Percentiles rank a stretch among this genome's conserved stretches.
These are phyloP conservation scores for Dendropsophus ebraccatus DNA, from an alignment of 2,113 vertebrate species.

Conservation along the genomic window DNA sequence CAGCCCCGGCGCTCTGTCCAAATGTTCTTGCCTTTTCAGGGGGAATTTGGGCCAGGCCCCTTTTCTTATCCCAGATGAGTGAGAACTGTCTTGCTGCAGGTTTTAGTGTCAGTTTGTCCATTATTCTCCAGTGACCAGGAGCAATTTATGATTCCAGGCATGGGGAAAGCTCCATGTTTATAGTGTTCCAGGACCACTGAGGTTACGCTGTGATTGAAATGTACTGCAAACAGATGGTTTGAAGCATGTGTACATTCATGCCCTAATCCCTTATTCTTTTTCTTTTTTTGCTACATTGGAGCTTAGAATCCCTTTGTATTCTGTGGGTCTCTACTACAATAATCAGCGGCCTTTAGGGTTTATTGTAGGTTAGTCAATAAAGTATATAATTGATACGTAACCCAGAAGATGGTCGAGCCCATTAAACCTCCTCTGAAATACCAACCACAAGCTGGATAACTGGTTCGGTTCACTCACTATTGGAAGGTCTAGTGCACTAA, in stretches of 20 bases:
- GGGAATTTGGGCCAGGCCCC: constrained; percentile 85
- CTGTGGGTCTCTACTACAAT: neutral
- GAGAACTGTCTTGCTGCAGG: constrained; percentile 86
- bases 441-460: neutral
- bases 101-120: constrained; percentile 77
- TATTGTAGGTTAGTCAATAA: constrained; percentile 17
- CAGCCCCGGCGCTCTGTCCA: constrained; percentile 89
- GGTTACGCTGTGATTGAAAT: constrained; percentile 27
- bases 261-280: neutral
- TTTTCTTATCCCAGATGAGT: constrained; percentile 88
- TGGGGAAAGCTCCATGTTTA: constrained; percentile 73
- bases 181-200: constrained; percentile 33
- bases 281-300: neutral
- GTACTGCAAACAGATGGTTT: constrained; percentile 43
- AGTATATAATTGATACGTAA: constrained; percentile 23
- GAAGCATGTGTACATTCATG: constrained; percentile 25
- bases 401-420: neutral
- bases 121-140: constrained; percentile 82
- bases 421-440: neutral
- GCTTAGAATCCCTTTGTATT: constrained; percentile 2
- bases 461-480: neutral
- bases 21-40: constrained; percentile 95
- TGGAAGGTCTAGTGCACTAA: neutral
- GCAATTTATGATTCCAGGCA: constrained; percentile 73
- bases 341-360: constrained; percentile 22